These are phyloP conservation scores for Melanotaenia maccullochi DNA, from an alignment of 2,797 vertebrate genomes.

Conservation along the genomic window DNA sequence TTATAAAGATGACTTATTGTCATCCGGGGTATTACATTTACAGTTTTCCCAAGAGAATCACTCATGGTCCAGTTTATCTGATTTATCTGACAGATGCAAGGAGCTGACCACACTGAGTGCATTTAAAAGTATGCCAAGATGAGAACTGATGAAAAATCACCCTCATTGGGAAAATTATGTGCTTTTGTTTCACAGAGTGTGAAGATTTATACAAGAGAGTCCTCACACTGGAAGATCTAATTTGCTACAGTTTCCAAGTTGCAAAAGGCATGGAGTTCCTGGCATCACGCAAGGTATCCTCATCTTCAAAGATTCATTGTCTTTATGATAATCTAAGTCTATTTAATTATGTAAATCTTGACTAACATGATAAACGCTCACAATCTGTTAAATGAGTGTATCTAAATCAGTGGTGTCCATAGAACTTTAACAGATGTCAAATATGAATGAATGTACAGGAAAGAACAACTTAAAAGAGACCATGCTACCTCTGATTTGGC, in stretches of 20 bases:
- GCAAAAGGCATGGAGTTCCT: constrained; percentile 97
- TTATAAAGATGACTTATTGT: constrained; percentile 23
- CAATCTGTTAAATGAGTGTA: background rate
- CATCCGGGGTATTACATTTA: constrained; percentile 17
- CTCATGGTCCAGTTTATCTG: constrained; percentile 35
- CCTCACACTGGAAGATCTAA: constrained; percentile 92
- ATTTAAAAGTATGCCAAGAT: constrained; percentile 28
- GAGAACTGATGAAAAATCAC: constrained; percentile 19
- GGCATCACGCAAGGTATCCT: constrained; percentile 91
- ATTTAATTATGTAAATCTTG: constrained; percentile 8
- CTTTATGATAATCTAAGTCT: background rate
- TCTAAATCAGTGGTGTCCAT: background rate
- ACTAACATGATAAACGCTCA: background rate
- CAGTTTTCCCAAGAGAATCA: constrained; percentile 12
- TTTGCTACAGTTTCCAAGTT: constrained; percentile 96
- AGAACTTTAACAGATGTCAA: background rate
- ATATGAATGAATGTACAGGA: background rate
- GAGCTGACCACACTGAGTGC: constrained; percentile 23
- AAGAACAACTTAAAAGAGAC: background rate
- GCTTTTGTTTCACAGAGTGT: constrained; percentile 83
- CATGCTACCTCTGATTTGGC: background rate
- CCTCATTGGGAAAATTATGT: constrained; percentile 29
- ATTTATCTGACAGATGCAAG: constrained; percentile 47
- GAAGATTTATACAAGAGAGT: constrained; percentile 93
- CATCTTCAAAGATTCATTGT: background rate